These are phyloP conservation scores for Nemoura dubitans DNA, from an alignment of 2,888 invertebrate genomes.

Conservation along the genomic window DNA sequence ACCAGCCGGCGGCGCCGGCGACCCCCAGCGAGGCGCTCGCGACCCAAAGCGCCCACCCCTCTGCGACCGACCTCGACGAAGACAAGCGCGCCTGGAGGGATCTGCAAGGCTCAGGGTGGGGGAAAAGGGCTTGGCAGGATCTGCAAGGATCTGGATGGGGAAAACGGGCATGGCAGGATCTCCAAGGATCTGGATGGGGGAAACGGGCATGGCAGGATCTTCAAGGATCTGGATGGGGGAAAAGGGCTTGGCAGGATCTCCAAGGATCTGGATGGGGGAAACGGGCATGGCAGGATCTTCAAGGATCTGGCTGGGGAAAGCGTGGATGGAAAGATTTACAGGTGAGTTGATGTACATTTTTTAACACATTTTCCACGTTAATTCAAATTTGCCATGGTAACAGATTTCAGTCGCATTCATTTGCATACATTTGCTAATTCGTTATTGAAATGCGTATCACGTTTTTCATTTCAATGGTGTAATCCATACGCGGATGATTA, in stretches of 20 bases:
- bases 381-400: neutral
- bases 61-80: conserved; percentile 58
- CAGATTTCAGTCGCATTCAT: neutral
- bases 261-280: conserved; percentile 57
- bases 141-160: conserved; percentile 62
- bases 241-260: conserved; percentile 60
- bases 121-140: conserved; percentile 70
- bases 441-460: neutral
- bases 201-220: conserved; percentile 57
- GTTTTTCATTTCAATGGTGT: neutral
- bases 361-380: neutral
- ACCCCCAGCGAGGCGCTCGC: neutral
- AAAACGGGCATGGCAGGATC: conserved; percentile 56
- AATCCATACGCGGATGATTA: neutral
- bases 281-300: conserved; percentile 49
- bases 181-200: conserved; percentile 62
- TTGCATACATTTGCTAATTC: neutral
- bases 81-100: conserved; percentile 69
- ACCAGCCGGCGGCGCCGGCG: neutral
- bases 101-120: conserved; percentile 56
- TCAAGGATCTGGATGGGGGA: conserved; percentile 55
- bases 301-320: conserved; percentile 57
- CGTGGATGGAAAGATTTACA: conserved; percentile 58
- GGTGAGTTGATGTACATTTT: conserved; percentile 46
- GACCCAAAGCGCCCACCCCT: neutral